Evolutionary conservation across 37 sponge, comb jelly and placozoan species (phyloP), one percentile per base, ranked within the genome.

Genomic region (Eunapius fragilis): DNA sequence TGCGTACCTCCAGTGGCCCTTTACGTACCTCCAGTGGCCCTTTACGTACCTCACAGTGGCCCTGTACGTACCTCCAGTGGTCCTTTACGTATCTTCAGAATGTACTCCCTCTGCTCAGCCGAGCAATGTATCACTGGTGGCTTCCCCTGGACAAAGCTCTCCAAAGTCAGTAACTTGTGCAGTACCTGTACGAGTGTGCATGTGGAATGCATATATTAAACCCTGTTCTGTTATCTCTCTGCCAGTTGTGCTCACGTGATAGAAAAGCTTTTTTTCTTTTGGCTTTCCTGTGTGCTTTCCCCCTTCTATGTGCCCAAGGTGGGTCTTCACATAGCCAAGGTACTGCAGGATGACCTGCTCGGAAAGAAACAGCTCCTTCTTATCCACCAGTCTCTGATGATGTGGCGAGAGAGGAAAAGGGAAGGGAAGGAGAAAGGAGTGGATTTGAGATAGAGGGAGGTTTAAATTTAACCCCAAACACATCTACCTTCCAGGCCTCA

Each of bases 11-110:
- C 93, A 92, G 82, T n/a, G n/a, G n/a, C n/a, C n/a, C n/a, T n/a
- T n/a, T n/a, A n/a, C n/a, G n/a, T 17, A 89, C 89, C 84, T 89
- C 92, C 74, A 92, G 49, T 30, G 93, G 89, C 2, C 89, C 93
- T n/a, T 4, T 68, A 2, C 93, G 49, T 24, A 92, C 80, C 37
- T 47, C 9, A 89, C 74, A 92, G 49, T 30, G 93, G 89, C 2
- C 89, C 93, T n/a, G 0, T 68, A 2, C 93, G 49, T 17, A 89
- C 89, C 84, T 89, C 92, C 74, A 92, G 49, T 30, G 93, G 89
- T 2, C 89, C 93, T n/a, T 4, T 68, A 2, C 93, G 49, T 24
- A 92, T 85, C 37, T 47, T 69, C 93, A 92, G 82, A 35, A 92
- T 88, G 58, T 78, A 88, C 49, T 92, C 93, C 32, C 86, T 80